phyloP scores from a whole-genome alignment of 2,888 invertebrate genomes.

The Standfussiana lucernea region DNA sequence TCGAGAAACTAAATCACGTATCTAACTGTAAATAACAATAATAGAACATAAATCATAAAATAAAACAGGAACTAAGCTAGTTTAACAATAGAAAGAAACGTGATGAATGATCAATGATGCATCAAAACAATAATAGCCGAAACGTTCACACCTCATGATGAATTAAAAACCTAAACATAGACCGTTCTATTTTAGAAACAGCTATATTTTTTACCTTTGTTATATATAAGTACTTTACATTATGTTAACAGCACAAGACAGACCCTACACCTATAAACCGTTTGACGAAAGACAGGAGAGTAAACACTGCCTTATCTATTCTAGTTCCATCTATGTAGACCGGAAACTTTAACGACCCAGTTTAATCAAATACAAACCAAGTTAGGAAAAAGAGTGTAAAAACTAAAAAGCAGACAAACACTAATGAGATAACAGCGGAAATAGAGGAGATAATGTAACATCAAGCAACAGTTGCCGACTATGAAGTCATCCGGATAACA shows the following conservation, averaged over 20 bases:
- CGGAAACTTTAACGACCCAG: slow-evolving; percentile 53
- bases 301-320: slow-evolving; percentile 32
- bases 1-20: slow-evolving; percentile 26
- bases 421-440: slow-evolving; percentile 80
- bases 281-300: slow-evolving; percentile 30
- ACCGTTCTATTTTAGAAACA: slow-evolving; percentile 37
- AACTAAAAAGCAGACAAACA: slow-evolving; percentile 65
- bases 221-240: slow-evolving; percentile 5
- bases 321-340: slow-evolving; percentile 22
- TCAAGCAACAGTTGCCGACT: slow-evolving; percentile 72
- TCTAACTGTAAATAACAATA: slow-evolving; percentile 47
- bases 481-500: slow-evolving; percentile 75
- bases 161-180: slow-evolving; percentile 64
- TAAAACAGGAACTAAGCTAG: slow-evolving; percentile 61
- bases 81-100: slow-evolving; percentile 42
- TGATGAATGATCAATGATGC: slow-evolving; percentile 66
- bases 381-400: slow-evolving; percentile 44
- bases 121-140: slow-evolving; percentile 64
- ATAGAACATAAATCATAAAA: slow-evolving; percentile 35
- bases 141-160: slow-evolving; percentile 65
- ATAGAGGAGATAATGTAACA: slow-evolving; percentile 77
- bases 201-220: slow-evolving; percentile 42
- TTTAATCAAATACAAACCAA: slow-evolving; percentile 55
- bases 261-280: slow-evolving; percentile 3
- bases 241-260: slow-evolving; percentile 9